Conservation (phyloP, 2,888 invertebrate species). For the Pseudanteris insignis region DNA sequence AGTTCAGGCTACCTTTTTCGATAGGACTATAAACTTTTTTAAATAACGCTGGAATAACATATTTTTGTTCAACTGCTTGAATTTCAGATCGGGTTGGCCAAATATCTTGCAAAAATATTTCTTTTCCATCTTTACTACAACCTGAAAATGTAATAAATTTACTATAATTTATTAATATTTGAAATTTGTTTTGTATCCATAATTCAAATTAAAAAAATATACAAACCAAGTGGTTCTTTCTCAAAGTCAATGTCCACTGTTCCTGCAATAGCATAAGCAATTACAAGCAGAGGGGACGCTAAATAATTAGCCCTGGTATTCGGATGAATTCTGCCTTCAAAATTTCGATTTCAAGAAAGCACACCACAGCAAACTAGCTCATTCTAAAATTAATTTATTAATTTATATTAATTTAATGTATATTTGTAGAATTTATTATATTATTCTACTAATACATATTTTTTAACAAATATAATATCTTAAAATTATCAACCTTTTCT, state of each 20-base stretch:
- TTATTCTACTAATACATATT: background rate
- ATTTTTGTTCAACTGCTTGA: slow-evolving; percentile 84
- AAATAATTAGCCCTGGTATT: slow-evolving; percentile 96
- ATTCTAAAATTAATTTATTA: slow-evolving; percentile 70
- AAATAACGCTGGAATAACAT: slow-evolving; percentile 97
- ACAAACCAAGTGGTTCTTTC: slow-evolving; percentile 82
- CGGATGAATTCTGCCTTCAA: slow-evolving; percentile 97
- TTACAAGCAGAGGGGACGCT: slow-evolving; percentile 95
- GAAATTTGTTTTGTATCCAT: too few species aligned
- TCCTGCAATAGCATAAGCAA: slow-evolving; percentile 97
- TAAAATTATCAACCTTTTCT: slow-evolving; percentile 52
- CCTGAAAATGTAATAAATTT: slow-evolving; percentile 47
- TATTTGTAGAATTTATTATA: background rate
- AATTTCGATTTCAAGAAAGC: slow-evolving; percentile 96
- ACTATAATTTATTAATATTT: slow-evolving; percentile 7
- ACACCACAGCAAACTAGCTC: slow-evolving; percentile 95
- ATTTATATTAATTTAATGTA: too few species aligned
- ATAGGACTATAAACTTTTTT: slow-evolving; percentile 88
- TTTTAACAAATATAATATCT: background rate
- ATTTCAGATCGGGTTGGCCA: slow-evolving; percentile 95
- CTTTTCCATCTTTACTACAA: slow-evolving; percentile 71
- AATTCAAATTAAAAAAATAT: too few species aligned
- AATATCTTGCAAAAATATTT: slow-evolving; percentile 89
- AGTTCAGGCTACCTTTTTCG: slow-evolving; percentile 83
- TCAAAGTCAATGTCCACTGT: slow-evolving; percentile 95